Base-by-base conservation (phyloP, 2,113 vertebrate species). In the Damaliscus lunatus region DNA sequence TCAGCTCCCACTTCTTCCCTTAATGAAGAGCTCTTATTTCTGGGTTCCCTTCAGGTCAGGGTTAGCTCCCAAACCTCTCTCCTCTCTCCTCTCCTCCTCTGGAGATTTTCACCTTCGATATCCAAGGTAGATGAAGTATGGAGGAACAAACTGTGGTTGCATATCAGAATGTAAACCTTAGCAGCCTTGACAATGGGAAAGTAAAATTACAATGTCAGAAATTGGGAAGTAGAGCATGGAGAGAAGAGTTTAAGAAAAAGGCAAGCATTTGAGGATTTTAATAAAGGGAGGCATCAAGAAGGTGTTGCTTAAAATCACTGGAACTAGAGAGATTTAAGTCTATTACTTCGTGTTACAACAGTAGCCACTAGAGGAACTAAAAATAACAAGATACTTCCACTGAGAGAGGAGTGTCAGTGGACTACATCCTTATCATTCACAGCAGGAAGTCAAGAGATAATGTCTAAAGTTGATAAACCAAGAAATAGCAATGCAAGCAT, bases 401-500 rank as follows among this genome's bases (percentile, higher is more conserved):
- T 43, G 36, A 46, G 33, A 62, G 17, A 81, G 36, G 43, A 31
- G 10, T 52, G 4, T 64, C 40, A 50, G 29, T 11, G 4, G 33
- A 11, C 29, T 67, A 64, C 87, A 92, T 96, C 84, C 48, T 93
- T 87, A 77, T 57, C 57, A 23, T 95, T 83, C 88, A 92, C 80
- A 97, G 85, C 48, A 92, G 94, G 60, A 95, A 95, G 60, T 33
- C 80, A 95, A 91, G 71, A 92, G 52, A 94, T 74, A 94, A 84
- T 2, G 12, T 88, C 89, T 87, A 55, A 57, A 40, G 11, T 27
- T 78, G 31, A 80, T 55, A 84, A 95, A 40, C 52, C 59, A 86
- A 60, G 83, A 96, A 77, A 88, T 2, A 36, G 25, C 81, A 59
- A 21, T 2, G 13, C 50, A 43, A 74, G 21, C 59, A 36, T 8